Base-by-base conservation (phyloP, 2,888 invertebrate genomes). In the Tolmerus cingulatus region DNA sequence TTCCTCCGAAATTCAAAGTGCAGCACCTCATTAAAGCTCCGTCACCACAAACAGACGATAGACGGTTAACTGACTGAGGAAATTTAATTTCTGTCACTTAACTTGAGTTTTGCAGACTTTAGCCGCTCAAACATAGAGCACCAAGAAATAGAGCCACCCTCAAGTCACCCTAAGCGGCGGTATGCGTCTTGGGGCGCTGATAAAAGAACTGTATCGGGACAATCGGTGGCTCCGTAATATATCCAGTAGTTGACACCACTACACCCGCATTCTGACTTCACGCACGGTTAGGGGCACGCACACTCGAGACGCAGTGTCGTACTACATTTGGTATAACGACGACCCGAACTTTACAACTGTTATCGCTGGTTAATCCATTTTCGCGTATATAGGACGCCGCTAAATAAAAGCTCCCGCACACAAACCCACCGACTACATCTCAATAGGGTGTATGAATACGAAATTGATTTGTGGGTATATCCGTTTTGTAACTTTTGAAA, bases 61-160 rank as follows among this genome's bases (percentile, higher is more conserved):
- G 14, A 79, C 19, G n/a, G 82, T 57, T 57, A 82, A 82, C 23
- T 57, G 55, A 82, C 27, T 57, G 37, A 82, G n/a, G 51, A 66
- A 82, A 82, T 82, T 82, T 57, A 66, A 82, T 66, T 57, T 82
- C 82, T 66, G 57, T 82, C 82, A 82, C 82, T 82, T 82, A 82
- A 51, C 57, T 57, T 46, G 5, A 19, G 82, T 82, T 55, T 82
- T 34, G 37, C 34, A 82, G 57, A 3, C 37, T 30, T 37, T 37
- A 55, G 37, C 82, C 57, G 55, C 57, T 82, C 57, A 66, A 82
- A 82, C 82, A 57, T 57, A 5, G 3, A 78, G 5, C 34, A 43
- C 66, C 30, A 16, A 76, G 12, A 27, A 34, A 76, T 40, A 5
- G 37, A n/a, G 12, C 37, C n/a, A 76, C 8, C 7, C 12, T 5